Evolutionary conservation across 1,140 invertebrate species (phyloP).

Genomic region (Achroia grisella): DNA sequence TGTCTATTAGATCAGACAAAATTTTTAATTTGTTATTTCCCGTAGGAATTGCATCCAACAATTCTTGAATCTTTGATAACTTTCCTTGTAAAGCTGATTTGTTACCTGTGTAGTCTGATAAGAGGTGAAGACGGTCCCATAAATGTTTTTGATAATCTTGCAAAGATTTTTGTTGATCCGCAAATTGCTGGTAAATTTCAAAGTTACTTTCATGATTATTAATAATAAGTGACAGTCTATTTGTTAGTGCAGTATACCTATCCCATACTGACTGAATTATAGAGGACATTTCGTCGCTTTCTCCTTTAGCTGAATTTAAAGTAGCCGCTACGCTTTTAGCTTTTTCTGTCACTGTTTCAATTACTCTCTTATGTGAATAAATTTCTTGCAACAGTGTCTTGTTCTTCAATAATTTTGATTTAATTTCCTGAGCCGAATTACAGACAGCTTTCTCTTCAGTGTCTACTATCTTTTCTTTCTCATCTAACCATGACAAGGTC

Average conservation of each 20-base stretch:
- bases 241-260: constrained; percentile 84
- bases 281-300: constrained; percentile 77
- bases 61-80: constrained; percentile 82
- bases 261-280: constrained; percentile 81
- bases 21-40: constrained; percentile 82
- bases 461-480: constrained; percentile 87
- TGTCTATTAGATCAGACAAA: constrained; percentile 80
- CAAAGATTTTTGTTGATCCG: constrained; percentile 87
- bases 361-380: constrained; percentile 88
- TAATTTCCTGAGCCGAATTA: constrained; percentile 86
- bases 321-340: constrained; percentile 78
- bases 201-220: constrained; percentile 82
- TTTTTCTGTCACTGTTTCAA: constrained; percentile 93
- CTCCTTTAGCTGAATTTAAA: constrained; percentile 76
- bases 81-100: constrained; percentile 84
- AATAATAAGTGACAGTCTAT: constrained; percentile 51
- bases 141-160: constrained; percentile 92
- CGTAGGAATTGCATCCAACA: constrained; percentile 84
- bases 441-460: constrained; percentile 78
- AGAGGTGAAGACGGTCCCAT: constrained; percentile 85
- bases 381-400: constrained; percentile 93
- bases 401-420: constrained; percentile 89
- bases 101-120: constrained; percentile 88
- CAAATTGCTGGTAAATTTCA: constrained; percentile 88
- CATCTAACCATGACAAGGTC: constrained; percentile 88